Percentiles rank a stretch among this genome's conserved stretches.
Evolutionary conservation across 2,113 vertebrate genomes (phyloP).

Genomic region (Antechinus flavipes): DNA sequence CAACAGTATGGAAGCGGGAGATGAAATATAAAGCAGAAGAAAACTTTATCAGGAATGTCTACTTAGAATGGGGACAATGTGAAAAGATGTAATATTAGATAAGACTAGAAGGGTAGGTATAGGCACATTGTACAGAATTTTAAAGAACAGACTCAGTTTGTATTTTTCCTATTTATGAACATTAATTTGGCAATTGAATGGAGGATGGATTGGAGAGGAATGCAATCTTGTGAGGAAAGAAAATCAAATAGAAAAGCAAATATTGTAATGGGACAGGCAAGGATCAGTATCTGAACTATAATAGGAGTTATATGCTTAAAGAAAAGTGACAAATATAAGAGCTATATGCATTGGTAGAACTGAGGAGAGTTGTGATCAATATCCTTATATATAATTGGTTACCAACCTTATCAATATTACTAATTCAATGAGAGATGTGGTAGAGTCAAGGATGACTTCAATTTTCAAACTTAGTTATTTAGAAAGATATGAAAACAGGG

Average conservation of each 20-base stretch:
- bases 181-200: background rate
- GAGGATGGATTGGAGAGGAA: background rate
- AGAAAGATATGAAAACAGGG: background rate
- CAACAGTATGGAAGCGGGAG: background rate
- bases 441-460: background rate
- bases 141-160: background rate
- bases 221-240: background rate
- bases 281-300: too few relatives aligned
- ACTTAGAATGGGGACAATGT: background rate
- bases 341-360: background rate
- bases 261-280: too few relatives aligned
- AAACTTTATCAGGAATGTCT: background rate
- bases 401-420: background rate
- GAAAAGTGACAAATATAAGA: background rate
- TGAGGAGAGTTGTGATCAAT: background rate
- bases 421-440: background rate
- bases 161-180: background rate
- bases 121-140: background rate
- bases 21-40: background rate
- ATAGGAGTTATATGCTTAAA: background rate
- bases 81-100: background rate
- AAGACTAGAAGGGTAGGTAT: background rate
- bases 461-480: background rate
- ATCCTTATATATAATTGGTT: background rate
- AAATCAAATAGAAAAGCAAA: background rate